Base-by-base conservation (phyloP, 2,888 invertebrate species). In the Drosophila paracracens region DNA sequence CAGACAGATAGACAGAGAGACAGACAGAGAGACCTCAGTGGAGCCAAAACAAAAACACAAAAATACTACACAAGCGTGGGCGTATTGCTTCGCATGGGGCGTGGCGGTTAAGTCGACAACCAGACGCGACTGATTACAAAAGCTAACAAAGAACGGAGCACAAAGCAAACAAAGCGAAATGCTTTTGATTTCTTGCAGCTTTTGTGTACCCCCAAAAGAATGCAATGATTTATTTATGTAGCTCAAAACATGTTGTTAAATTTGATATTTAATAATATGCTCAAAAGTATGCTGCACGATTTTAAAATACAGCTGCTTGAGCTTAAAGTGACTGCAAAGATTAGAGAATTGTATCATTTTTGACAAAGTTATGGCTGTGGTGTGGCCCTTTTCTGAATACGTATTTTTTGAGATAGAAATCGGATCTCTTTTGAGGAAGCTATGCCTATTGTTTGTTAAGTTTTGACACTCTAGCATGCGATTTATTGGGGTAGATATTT, bases 21-120 rank as follows among this genome's bases (percentile, higher is more conserved):
- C 56, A 46, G 18, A 80, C 75, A 73, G 62, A 46, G 2, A 18
- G 38, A 38, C 46, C 25, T 46, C 46, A 25, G 46, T 63, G 79
- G 82, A 81, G 74, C 69, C 89, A 90, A 83, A 89, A 90, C 89
- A 88, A 87, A 88, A 88, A 74, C 71, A 76, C 74, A 82, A 90
- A 81, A 85, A 85, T 77, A 85, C 58, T 71, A 40, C 33, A 8
- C 35, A 51, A 53, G 66, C 54, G 76, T 70, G 29, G 76, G 72
- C 38, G 60, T 25, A 16, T 16, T 10, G 53, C 10, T 18, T 16
- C 2, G 36, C 1, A n/a, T 31, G 53, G 43, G 27, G 60, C 36
- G 68, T 51, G 54, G 38, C 21, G 21, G 29, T 29, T 29, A 46
- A 13, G 40, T 40, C 36, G 36, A 13, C 29, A 29, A 27, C 31